Evolutionary conservation across 1,140 invertebrate genomes (phyloP).

Genomic region (Diploscapter pachys): DNA sequence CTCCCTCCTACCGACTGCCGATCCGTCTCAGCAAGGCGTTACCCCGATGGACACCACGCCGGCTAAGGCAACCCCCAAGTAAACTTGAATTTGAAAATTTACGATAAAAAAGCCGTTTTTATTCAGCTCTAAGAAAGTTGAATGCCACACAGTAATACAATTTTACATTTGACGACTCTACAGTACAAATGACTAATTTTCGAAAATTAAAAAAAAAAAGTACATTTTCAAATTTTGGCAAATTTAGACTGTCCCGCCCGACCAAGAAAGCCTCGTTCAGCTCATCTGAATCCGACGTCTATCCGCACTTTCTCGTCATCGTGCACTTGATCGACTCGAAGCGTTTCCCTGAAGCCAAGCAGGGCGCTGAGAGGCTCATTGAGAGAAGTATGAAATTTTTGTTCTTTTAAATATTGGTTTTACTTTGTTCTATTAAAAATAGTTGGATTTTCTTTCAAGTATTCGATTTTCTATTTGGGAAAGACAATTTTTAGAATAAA

Average conservation of each 20-base stretch:
- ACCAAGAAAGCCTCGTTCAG: slow-evolving; percentile 59
- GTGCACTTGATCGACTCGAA: slow-evolving; percentile 80
- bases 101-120: neutral
- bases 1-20: too few species aligned
- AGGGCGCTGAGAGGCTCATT: slow-evolving; percentile 73
- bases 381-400: slow-evolving; percentile 64
- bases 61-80: too few species aligned
- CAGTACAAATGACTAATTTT: neutral
- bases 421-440: too few species aligned
- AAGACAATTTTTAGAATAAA: too few species aligned
- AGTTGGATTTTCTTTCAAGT: too few species aligned
- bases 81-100: neutral
- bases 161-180: neutral
- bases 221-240: neutral
- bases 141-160: neutral
- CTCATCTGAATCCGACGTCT: slow-evolving; percentile 89
- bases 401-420: neutral
- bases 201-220: too few species aligned
- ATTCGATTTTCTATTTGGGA: too few species aligned
- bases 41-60: too few species aligned
- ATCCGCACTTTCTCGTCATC: slow-evolving; percentile 85
- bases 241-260: neutral
- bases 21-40: too few species aligned
- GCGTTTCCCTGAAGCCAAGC: slow-evolving; percentile 33
- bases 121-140: neutral